Evolutionary conservation across 2,797 vertebrate species (phyloP), one percentile per base, ranked within the genome.

Genomic region (Liparis tanakae): DNA sequence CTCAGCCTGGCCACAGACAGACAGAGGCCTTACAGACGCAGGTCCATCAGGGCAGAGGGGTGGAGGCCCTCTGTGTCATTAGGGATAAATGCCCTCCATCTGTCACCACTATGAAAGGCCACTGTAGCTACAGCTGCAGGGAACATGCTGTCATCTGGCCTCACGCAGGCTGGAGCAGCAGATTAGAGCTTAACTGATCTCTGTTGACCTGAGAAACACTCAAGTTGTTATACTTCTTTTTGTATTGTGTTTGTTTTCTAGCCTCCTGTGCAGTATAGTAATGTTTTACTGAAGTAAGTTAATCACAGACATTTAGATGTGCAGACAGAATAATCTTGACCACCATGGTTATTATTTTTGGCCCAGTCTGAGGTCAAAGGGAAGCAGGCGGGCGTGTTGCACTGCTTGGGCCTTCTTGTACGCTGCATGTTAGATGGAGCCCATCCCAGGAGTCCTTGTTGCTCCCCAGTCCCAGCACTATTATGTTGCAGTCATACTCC

Each of bases 71-170:
- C 67, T 79, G 83, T 90, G 87, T 92, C 90, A 89, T 92, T 93
- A 88, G 83, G 75, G 81, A 87, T 90, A 91, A 92, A 91, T 82
- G 86, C 82, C 81, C 76, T 79, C 89, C 90, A 91, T 94, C 88
- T 94, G 91, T 92, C 90, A 92, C 79, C 75, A 65, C 85, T 87
- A 92, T 93, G 91, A 93, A 94, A 92, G 90, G 92, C 90, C 86
- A 93, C 91, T 94, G 92, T 93, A 93, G 93, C 94, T 94, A 92
- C 91, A 93, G 79, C 87, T 91, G 90, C 92, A 90, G 93, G 94
- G 92, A 92, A 93, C 94, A 94, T 93, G 93, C 94, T 94, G 92
- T 86, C 91, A 90, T 87, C 70, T 78, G 83, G 84, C 74, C 72
- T 59, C 39, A 44, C 57, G 72, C 77, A 74, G 83, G 79, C 78